Evolutionary conservation across 1,140 invertebrate species (phyloP), one percentile per base, ranked within the genome.

Genomic region (Harpegnathos saltator): DNA sequence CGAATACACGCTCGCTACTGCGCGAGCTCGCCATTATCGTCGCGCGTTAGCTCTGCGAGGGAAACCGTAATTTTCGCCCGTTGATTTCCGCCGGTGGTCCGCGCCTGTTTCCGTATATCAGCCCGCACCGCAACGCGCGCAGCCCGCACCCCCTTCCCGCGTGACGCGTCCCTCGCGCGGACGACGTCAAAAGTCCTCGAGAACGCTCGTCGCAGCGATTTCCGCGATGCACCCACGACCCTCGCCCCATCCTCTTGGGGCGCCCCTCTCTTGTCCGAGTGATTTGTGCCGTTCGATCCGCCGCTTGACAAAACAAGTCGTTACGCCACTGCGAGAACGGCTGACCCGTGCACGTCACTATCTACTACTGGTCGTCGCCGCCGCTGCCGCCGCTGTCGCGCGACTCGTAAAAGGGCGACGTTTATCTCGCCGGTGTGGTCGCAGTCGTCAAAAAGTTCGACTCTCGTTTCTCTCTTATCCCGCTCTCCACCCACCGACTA

Each of bases 231-330:
- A 73, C 59, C n/a, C 44, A 78, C n/a, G 38, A 44, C 12, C n/a
- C 12, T 68, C 52, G 29, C 29, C 17, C 29, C n/a, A n/a, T n/a
- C n/a, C n/a, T n/a, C n/a, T n/a, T n/a, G n/a, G n/a, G 5, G 14
- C 15, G 15, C 19, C 9, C 9, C 66, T 24, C 15, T 29, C 12
- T 24, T 73, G 71, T 77, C 84, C 29, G 69, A 75, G 65, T 88
- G 86, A 88, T 88, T 88, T 88, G 86, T 88, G 86, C 75, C 69
- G 52, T 72, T 71, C 50, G 82, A 82, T 69, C 56, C 65, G 82
- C 38, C 85, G 85, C 33, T 86, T 85, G 86, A 88, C 86, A 88
- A 84, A 87, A 87, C 86, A 86, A 88, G 86, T 86, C 85, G 86
- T 88, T 88, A 88, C 84, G 19, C 71, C 63, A 17, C 44, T 66